Percentiles rank a stretch among this genome's conserved stretches.
phyloP scores from a whole-genome alignment of 2,113 vertebrate species.

The Cephalophus harveyi region DNA sequence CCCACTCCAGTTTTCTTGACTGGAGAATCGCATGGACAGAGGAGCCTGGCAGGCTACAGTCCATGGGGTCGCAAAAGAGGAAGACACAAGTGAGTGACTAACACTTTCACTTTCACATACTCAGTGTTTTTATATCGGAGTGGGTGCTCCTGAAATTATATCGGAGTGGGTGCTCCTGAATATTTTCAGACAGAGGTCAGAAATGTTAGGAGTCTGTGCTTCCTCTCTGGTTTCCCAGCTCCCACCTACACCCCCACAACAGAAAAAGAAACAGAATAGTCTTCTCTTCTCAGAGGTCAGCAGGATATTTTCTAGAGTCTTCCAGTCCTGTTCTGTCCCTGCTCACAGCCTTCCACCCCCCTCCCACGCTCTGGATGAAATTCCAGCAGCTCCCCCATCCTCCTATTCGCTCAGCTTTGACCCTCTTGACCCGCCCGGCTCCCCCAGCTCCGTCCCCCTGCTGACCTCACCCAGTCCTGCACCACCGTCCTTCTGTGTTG shows the following conservation, averaged over 20 bases:
- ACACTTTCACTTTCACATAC: not conserved
- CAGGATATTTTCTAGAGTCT: not conserved
- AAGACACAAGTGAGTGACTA: not conserved
- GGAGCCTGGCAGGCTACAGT: not conserved
- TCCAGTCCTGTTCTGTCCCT: not conserved
- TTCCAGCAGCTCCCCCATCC: not conserved
- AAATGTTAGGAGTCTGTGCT: not conserved
- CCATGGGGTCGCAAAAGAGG: not conserved
- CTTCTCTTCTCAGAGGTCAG: not conserved
- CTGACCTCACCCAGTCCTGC: not conserved
- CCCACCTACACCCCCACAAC: not conserved
- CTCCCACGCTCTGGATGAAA: not conserved
- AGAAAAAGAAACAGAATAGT: not conserved
- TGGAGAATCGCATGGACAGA: not conserved
- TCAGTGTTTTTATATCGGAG: accelerated
- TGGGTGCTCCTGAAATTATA: not conserved
- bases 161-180: not conserved
- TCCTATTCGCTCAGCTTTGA: too few relatives aligned
- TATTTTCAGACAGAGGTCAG: not conserved
- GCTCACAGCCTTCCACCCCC: not conserved
- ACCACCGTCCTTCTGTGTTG: not conserved
- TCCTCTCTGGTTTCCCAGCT: not conserved
- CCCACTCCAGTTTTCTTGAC: not conserved
- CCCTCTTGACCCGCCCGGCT: accelerated
- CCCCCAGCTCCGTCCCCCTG: accelerated